Percentiles rank a stretch among this genome's conserved stretches.
Evolutionary conservation across 2,113 vertebrate species (phyloP).

Genomic region (Lophura nycthemera): DNA sequence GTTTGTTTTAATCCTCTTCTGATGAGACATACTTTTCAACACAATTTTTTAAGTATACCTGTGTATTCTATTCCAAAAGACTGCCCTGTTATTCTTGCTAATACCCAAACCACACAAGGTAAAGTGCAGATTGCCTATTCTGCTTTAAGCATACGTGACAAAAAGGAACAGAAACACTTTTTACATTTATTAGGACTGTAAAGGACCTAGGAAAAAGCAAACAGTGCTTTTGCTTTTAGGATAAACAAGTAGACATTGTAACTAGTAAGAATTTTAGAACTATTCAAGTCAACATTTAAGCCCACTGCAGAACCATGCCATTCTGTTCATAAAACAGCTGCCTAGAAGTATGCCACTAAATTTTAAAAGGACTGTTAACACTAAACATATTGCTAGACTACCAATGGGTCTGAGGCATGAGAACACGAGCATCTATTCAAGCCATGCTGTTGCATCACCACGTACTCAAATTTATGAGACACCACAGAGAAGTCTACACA

Average conservation of each 20-base stretch:
- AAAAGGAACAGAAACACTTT: neutral
- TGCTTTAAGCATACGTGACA: neutral
- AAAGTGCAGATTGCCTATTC: neutral
- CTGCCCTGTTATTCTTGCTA: neutral
- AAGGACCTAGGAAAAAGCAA: neutral
- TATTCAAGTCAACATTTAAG: neutral
- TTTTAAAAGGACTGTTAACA: constrained; percentile 12
- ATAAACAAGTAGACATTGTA: neutral
- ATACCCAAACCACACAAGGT: neutral
- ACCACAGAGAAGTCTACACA: neutral
- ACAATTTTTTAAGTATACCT: neutral
- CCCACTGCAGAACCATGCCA: neutral
- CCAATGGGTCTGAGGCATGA: neutral
- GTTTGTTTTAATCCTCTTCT: neutral
- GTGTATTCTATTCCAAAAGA: neutral
- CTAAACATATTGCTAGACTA: neutral
- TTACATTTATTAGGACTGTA: neutral
- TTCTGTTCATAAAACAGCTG: neutral
- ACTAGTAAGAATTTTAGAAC: neutral
- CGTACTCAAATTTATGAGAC: constrained; percentile 20
- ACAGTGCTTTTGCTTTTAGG: neutral
- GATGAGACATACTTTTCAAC: neutral
- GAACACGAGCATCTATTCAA: constrained; percentile 17
- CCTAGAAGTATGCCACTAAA: neutral
- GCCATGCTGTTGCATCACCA: constrained; percentile 37